Evolutionary conservation across 2,113 vertebrate genomes (phyloP), one percentile per base, ranked within the genome.

Genomic region (Hypanus sabinus): DNA sequence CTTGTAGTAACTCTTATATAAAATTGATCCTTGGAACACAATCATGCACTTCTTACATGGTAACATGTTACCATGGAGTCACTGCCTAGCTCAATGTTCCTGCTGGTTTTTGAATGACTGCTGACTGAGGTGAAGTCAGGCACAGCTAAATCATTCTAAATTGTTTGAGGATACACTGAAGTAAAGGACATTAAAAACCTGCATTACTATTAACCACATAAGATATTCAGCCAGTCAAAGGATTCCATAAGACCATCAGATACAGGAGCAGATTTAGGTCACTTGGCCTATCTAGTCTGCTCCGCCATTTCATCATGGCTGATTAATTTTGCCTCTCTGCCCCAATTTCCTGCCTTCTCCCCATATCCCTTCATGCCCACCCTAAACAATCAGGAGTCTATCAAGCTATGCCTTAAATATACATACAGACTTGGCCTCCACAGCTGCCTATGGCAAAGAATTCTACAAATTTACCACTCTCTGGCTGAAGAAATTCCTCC

Each of bases 1-100:
- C 12, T 83, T 83, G 46, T 8, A n/a, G 30, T 65, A 90, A 65
- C 30, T 68, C 85, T 90, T 68, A 33, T 60, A 90, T 90, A 90
- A 90, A 90, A 90, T 65, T 90, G 85, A 90, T 90, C 85, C 60
- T 90, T 90, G 60, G 62, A 36, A 68, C 85, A 90, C 85, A 65
- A 65, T 90, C 85, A 65, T 18, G 46, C 46, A 46, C 46, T 68
- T 68, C 85, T 90, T 18, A 65, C 65, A 65, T 65, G 85, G 60
- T 7, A n/a, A 16, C 5, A 90, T 90, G 85, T 90, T 68, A 33
- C 85, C 85, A 90, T 90, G 85, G 85, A 90, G 85, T 33, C 85
- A 33, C 16, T n/a, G 33, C 85, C 60, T 90, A 65, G 60, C 60
- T 90, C 85, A 65, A 90, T 90, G 65, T 90, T 65, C 33, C 62